These are phyloP conservation scores for Desmodus rotundus DNA, from an alignment of 2,113 vertebrate genomes.

Conservation along the genomic window DNA sequence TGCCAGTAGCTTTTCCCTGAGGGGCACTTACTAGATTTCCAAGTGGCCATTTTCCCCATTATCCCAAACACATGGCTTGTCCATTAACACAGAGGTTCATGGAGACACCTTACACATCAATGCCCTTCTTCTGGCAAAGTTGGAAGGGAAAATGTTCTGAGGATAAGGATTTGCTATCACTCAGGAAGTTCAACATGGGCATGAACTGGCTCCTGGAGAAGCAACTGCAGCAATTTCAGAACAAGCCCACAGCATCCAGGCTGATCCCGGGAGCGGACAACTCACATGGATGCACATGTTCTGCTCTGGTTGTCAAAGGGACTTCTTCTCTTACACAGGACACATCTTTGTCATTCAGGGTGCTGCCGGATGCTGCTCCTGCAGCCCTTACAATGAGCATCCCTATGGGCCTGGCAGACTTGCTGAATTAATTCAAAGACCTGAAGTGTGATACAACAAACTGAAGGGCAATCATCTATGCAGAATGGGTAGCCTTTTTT, in stretches of 20 bases:
- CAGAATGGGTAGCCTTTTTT: background rate
- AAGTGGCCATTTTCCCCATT: background rate
- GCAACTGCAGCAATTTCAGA: background rate
- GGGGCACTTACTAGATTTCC: background rate
- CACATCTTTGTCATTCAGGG: rapidly evolving
- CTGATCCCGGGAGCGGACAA: rapidly evolving
- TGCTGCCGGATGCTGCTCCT: background rate
- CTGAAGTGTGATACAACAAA: background rate
- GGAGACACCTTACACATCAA: background rate
- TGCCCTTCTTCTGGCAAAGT: background rate
- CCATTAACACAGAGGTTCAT: background rate
- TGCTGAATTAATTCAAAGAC: background rate
- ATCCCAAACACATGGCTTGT: background rate
- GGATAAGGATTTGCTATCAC: background rate
- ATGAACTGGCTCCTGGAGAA: background rate
- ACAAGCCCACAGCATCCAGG: background rate
- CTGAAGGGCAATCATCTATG: background rate
- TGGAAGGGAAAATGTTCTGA: background rate
- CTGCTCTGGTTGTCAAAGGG: background rate
- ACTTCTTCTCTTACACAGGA: background rate
- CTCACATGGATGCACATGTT: rapidly evolving
- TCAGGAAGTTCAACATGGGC: background rate
- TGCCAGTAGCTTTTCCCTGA: background rate
- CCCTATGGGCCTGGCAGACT: background rate
- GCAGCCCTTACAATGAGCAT: background rate